Evolutionary conservation across 2,888 invertebrate genomes (phyloP).

Genomic region (Amblyteles armatorius): DNA sequence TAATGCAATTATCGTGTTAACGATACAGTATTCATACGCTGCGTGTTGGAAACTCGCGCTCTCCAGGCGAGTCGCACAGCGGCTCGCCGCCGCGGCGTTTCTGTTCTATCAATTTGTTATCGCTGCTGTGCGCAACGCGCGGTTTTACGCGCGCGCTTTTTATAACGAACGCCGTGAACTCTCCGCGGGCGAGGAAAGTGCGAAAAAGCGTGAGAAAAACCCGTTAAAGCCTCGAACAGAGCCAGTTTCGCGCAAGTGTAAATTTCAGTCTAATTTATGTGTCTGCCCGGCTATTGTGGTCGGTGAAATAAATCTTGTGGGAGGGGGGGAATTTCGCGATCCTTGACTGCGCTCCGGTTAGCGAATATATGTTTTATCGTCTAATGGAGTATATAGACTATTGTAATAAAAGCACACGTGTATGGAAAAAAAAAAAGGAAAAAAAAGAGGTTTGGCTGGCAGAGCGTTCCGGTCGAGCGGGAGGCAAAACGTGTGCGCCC

Average conservation of each 20-base stretch:
- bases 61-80: constrained; percentile 17
- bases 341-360: neutral
- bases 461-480: constrained; percentile 54
- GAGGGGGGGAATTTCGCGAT: neutral
- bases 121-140: constrained; percentile 34
- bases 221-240: neutral
- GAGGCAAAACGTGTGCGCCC: constrained; percentile 52
- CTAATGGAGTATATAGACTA: neutral
- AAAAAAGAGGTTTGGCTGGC: constrained; percentile 15
- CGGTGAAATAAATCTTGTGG: neutral
- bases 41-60: constrained; percentile 47
- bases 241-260: neutral
- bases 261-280: constrained; percentile 1
- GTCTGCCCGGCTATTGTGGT: neutral
- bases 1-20: constrained; percentile 72
- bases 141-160: constrained; percentile 21
- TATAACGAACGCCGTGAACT: neutral
- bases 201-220: constrained; percentile 55
- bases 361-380: neutral
- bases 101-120: constrained; percentile 64
- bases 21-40: constrained; percentile 61
- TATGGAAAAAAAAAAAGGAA: neutral
- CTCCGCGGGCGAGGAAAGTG: constrained; percentile 18
- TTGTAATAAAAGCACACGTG: constrained; percentile 1
- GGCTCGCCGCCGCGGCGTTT: constrained; percentile 26